A percentile compares a stretch with the other conserved stretches of the same genome.
These are phyloP conservation scores for Drosophila asahinai DNA, from an alignment of 1,140 invertebrate species.

Conservation along the genomic window DNA sequence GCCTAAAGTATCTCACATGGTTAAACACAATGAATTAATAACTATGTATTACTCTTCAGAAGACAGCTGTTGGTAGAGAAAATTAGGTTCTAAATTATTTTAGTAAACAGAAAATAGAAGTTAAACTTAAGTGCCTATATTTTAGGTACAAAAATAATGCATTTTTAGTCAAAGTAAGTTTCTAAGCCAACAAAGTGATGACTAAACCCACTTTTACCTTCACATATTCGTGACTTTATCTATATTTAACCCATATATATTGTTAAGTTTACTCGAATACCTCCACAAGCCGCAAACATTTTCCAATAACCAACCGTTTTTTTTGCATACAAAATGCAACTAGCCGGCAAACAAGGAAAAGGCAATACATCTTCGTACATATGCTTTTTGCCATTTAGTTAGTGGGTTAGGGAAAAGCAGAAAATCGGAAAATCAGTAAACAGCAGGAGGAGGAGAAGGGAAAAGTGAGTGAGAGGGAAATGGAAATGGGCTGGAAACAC, in stretches of 20 bases:
- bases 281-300: not conserved
- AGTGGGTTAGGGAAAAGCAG: slow-evolving; percentile 24
- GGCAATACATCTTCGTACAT: slow-evolving; percentile 3
- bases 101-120: too few relatives aligned
- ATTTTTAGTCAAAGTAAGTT: not conserved
- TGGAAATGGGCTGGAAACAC: slow-evolving; percentile 13
- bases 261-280: not conserved
- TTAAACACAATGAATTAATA: not conserved
- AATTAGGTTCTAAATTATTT: too few relatives aligned
- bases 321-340: slow-evolving; percentile 5
- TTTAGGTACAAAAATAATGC: not conserved
- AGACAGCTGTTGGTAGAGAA: not conserved
- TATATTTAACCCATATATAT: not conserved
- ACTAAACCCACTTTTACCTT: not conserved
- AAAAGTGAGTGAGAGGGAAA: slow-evolving; percentile 36
- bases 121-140: not conserved
- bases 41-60: not conserved
- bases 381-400: slow-evolving; percentile 6
- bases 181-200: too few relatives aligned
- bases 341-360: slow-evolving; percentile 22
- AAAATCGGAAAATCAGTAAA: slow-evolving; percentile 23
- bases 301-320: slow-evolving; percentile 3
- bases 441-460: slow-evolving; percentile 16
- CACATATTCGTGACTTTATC: not conserved
- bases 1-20: not conserved